phyloP scores from a whole-genome alignment of 1,140 invertebrate species.

The Colletes latitarsis region DNA sequence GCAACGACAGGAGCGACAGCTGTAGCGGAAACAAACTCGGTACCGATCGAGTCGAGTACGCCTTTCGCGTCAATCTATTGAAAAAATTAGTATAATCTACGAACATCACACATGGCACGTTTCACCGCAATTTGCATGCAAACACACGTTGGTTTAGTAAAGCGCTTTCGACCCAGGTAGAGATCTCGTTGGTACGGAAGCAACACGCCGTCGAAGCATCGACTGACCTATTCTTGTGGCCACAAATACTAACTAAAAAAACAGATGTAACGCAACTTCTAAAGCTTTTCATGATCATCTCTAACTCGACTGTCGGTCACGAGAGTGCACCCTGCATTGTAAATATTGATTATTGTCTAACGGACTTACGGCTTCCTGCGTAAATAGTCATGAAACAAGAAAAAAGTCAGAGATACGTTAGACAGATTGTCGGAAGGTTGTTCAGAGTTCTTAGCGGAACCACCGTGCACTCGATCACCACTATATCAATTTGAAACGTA shows the following conservation, averaged over 20 bases:
- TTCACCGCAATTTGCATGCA: slow-evolving; percentile 55
- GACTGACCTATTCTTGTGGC: slow-evolving; percentile 51
- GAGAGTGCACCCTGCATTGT: slow-evolving; percentile 55
- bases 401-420: slow-evolving; percentile 67
- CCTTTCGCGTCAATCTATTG: slow-evolving; percentile 17
- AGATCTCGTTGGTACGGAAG: slow-evolving; percentile 54
- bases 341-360: slow-evolving; percentile 59
- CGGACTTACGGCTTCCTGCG: slow-evolving; percentile 87
- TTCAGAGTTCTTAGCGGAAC: slow-evolving; percentile 48
- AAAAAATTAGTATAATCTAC: slow-evolving; percentile 44
- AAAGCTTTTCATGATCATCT: slow-evolving; percentile 80
- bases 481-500: slow-evolving; percentile 28
- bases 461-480: slow-evolving; percentile 58
- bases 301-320: slow-evolving; percentile 74
- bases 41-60: not conserved
- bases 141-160: slow-evolving; percentile 38
- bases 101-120: slow-evolving; percentile 21
- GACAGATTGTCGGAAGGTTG: slow-evolving; percentile 38
- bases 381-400: slow-evolving; percentile 74
- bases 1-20: slow-evolving; percentile 28
- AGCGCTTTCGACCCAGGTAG: slow-evolving; percentile 51
- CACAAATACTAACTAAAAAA: slow-evolving; percentile 48
- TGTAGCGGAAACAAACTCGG: slow-evolving; percentile 34
- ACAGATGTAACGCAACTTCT: slow-evolving; percentile 56
- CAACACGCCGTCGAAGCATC: slow-evolving; percentile 51